Evolutionary conservation across 2,797 vertebrate genomes (phyloP).

Genomic region (Apodemus agrarius): DNA sequence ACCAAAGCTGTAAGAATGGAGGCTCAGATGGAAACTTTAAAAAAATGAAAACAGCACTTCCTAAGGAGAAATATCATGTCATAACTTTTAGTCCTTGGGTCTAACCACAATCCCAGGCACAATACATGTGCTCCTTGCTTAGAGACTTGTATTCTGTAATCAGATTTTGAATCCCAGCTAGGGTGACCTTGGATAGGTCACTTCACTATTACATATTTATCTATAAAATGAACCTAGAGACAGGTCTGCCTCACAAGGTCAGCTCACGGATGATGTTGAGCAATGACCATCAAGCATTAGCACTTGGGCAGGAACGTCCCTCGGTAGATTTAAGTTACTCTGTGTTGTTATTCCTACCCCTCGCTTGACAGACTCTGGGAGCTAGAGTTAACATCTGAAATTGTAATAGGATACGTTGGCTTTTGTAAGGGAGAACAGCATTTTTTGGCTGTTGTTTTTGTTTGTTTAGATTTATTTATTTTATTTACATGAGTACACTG

Average conservation of each 20-base stretch:
- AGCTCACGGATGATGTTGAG: not conserved
- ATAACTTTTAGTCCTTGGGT: not conserved
- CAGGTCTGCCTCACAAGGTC: not conserved
- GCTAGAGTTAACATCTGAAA: conserved; percentile 67
- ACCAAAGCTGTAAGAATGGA: not conserved
- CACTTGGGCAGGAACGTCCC: not conserved
- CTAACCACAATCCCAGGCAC: not conserved
- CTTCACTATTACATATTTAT: not conserved
- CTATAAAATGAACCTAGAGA: not conserved
- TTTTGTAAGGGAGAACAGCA: conserved; percentile 61
- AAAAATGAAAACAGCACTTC: not conserved
- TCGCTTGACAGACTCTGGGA: conserved; percentile 48
- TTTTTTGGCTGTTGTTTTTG: not conserved
- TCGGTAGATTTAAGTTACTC: not conserved
- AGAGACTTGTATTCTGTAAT: not conserved
- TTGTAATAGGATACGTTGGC: conserved; percentile 8
- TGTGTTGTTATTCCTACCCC: not conserved
- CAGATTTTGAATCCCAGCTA: not conserved
- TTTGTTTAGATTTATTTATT: not conserved
- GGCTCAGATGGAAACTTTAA: conserved; percentile 1
- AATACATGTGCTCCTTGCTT: not conserved
- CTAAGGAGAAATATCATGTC: not conserved
- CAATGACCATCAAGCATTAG: not conserved
- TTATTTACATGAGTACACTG: not conserved
- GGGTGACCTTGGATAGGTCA: not conserved